These are phyloP conservation scores for Pollenia griseotomentosa DNA, from an alignment of 2,888 invertebrate species.

Conservation along the genomic window DNA sequence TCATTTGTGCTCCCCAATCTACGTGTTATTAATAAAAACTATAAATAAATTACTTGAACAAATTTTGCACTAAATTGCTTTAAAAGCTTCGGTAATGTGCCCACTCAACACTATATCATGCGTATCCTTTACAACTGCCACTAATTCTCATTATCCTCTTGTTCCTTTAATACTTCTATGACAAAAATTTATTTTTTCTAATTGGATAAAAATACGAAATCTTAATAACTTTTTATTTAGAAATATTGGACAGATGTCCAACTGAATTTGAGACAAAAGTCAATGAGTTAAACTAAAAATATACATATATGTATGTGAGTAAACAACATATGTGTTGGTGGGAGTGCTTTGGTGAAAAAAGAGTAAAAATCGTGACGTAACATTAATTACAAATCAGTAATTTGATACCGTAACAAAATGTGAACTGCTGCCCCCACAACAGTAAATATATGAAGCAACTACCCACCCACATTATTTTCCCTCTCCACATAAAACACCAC, in stretches of 20 bases:
- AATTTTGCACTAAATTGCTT: not conserved
- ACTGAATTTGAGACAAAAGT: constrained; percentile 7
- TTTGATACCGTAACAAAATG: constrained; percentile 54
- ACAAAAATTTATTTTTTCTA: constrained; percentile 34
- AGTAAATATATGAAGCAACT: not conserved
- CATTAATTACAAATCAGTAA: constrained; percentile 62
- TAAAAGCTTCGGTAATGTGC: not conserved
- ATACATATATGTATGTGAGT: not conserved
- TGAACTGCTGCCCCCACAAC: constrained; percentile 10
- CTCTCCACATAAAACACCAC: constrained; percentile 7
- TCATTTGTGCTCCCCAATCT: not conserved
- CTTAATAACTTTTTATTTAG: not conserved
- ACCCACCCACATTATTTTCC: not conserved
- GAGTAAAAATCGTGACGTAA: constrained; percentile 8
- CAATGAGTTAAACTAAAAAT: not conserved
- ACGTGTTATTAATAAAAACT: no score
- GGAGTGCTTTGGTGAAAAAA: not conserved
- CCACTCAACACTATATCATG: not conserved
- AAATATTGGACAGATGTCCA: constrained; percentile 39
- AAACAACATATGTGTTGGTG: constrained; percentile 1
- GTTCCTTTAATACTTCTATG: not conserved
- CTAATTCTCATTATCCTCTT: not conserved
- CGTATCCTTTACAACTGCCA: not conserved
- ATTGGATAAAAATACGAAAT: constrained; percentile 18
- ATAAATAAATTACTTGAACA: no score